Evolutionary conservation across 2,888 invertebrate genomes (phyloP), one percentile per base, ranked within the genome.

Genomic region (Acanthococcus lagerstroemiae): DNA sequence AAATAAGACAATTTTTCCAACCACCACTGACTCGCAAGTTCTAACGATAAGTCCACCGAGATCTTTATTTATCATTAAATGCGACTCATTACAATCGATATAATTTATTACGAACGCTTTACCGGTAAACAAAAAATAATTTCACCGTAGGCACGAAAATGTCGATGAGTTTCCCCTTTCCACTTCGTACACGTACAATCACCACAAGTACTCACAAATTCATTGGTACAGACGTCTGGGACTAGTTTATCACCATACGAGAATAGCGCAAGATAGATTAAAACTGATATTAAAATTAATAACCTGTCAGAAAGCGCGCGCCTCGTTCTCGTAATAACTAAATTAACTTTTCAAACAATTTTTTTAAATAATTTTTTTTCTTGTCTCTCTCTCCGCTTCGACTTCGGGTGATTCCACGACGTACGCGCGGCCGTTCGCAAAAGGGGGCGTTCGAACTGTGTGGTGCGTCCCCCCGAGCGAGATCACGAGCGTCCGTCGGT

Each of bases 271-370:
- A 52, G 63, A 63, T 63, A 63, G 63, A 63, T 63, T 63, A 63
- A 63, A 63, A 63, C 63, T 52, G 50, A 63, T 63, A 63, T 63
- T 52, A 63, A 63, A 63, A 63, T 63, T 63, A 63, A 63, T 63
- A 63, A 63, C 63, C 63, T 63, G 63, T 63, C 63, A 63, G 54
- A 52, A 63, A 63, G 63, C 63, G 52, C 63, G 63, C 63, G 58
- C 58, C 58, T 58, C 46, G 58, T 58, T 44, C 45, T 58, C 58
- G 58, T 58, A 58, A 58, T 58, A 58, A 58, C 58, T 58, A 58
- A 58, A 58, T 58, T 58, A 58, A 58, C 58, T 58, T 58, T 58
- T 58, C 58, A 58, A 58, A 58, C 58, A 58, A 37, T 45, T 57
- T 57, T 57, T 44, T 24, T 7, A 15, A 2, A 17, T 46, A 21